phyloP scores from a whole-genome alignment of 2,113 vertebrate species.

The Columbina picui region DNA sequence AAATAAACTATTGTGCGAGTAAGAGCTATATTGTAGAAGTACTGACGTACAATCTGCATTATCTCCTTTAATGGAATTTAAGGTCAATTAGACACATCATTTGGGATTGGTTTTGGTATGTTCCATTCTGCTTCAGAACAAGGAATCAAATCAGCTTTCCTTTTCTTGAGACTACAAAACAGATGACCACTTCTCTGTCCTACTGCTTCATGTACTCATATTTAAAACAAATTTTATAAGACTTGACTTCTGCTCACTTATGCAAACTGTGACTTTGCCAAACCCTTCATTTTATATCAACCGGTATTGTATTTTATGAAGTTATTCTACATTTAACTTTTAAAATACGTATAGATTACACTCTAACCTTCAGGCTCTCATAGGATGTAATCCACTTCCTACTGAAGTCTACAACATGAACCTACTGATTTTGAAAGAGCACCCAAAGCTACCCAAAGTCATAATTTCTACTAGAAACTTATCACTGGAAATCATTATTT shows the following conservation, averaged over 20 bases:
- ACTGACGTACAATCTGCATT: background rate
- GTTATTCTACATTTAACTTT: background rate
- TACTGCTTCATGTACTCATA: background rate
- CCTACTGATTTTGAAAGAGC: background rate
- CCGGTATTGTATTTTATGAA: background rate
- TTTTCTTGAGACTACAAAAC: background rate
- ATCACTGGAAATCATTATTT: slow-evolving; percentile 7
- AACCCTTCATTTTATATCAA: background rate
- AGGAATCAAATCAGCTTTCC: background rate
- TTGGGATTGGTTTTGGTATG: background rate
- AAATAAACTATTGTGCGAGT: background rate
- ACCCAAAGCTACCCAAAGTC: background rate
- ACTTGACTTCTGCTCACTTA: background rate
- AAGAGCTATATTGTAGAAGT: background rate
- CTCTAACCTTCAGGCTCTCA: background rate
- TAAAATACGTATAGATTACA: background rate
- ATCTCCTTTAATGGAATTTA: background rate
- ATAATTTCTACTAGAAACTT: background rate
- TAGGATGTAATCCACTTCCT: background rate
- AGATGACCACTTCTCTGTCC: background rate
- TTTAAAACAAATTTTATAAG: background rate
- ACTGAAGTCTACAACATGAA: background rate
- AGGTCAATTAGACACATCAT: background rate
- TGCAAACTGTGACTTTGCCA: background rate
- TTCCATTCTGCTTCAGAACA: background rate